Percentiles rank a stretch among this genome's conserved stretches.
Conservation (phyloP, 2,888 invertebrate genomes). For the Agrochola lota region DNA sequence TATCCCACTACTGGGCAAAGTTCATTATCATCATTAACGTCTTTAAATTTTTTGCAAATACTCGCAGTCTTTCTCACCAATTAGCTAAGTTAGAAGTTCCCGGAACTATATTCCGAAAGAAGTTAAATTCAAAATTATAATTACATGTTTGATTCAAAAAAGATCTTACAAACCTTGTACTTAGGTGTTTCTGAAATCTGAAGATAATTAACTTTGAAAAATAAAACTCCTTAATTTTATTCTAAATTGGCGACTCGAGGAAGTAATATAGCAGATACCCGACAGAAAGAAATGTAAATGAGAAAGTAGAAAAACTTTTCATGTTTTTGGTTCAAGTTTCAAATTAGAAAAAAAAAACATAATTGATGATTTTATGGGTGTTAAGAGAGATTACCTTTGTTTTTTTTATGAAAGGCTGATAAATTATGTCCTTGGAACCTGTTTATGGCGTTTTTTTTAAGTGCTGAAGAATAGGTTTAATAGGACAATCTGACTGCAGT, state of each 20-base stretch:
- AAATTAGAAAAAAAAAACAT: constrained; percentile 33
- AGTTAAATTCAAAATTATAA: too few relatives aligned
- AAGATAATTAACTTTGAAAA: constrained; percentile 41
- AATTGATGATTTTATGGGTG: constrained; percentile 22
- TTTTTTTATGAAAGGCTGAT: background rate
- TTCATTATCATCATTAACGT: too few relatives aligned
- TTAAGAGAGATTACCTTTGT: background rate
- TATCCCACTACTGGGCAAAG: too few relatives aligned
- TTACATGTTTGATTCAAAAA: too few relatives aligned
- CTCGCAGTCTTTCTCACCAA: too few relatives aligned
- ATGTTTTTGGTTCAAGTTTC: constrained; percentile 36
- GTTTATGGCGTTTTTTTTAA: background rate
- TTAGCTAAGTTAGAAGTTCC: too few relatives aligned
- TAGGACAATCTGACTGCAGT: fast-evolving
- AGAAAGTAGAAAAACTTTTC: constrained; percentile 32
- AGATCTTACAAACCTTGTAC: too few relatives aligned
- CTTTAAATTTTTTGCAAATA: too few relatives aligned
- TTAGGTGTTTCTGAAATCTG: background rate
- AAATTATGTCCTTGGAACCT: background rate
- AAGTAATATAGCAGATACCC: constrained; percentile 31
- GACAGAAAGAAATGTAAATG: constrained; percentile 11
- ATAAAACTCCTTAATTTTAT: constrained; percentile 39
- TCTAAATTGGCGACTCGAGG: constrained; percentile 25
- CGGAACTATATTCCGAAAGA: too few relatives aligned
- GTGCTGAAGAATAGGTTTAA: background rate